Percentiles rank a stretch among this genome's conserved stretches.
Evolutionary conservation across 2,888 invertebrate genomes (phyloP).

Genomic region (Cynaeus angustus): DNA sequence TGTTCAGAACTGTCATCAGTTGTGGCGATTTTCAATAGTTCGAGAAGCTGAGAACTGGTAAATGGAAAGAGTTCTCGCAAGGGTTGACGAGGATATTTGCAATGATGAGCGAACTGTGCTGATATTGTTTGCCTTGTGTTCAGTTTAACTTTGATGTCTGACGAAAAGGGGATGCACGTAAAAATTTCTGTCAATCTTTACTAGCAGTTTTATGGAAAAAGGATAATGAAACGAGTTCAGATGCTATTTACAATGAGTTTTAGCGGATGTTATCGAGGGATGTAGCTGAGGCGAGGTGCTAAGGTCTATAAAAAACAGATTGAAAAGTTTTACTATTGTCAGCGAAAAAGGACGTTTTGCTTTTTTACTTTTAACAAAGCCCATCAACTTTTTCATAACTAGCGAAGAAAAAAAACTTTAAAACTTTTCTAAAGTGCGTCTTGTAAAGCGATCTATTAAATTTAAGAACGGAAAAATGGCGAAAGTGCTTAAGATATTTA

Average conservation of each 20-base stretch:
- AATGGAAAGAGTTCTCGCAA: background rate
- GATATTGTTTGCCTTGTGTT: conserved; percentile 5
- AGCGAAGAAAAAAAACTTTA: background rate
- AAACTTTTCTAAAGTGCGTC: too few relatives aligned
- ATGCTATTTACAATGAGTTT: conserved; percentile 9
- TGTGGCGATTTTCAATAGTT: background rate
- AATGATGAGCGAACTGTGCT: conserved; percentile 12
- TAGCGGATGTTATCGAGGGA: conserved; percentile 2
- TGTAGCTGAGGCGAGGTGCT: conserved; percentile 3
- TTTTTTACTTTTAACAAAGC: background rate
- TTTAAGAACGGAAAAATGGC: too few relatives aligned
- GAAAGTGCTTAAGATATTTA: too few relatives aligned
- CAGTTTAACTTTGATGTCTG: conserved; percentile 4
- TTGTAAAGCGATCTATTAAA: too few relatives aligned
- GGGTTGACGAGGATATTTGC: conserved; percentile 12
- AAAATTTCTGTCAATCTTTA: conserved; percentile 14
- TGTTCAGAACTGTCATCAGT: conserved; percentile 13
- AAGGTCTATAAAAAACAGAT: conserved; percentile 8
- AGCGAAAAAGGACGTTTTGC: background rate
- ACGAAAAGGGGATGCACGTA: conserved; percentile 6
- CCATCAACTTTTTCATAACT: background rate
- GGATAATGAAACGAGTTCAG: conserved; percentile 5
- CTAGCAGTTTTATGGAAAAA: conserved; percentile 10
- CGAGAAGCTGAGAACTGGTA: background rate
- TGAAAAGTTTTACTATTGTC: conserved; percentile 11